These are phyloP conservation scores for Phycodurus eques DNA, from an alignment of 2,113 vertebrate species.

Conservation along the genomic window DNA sequence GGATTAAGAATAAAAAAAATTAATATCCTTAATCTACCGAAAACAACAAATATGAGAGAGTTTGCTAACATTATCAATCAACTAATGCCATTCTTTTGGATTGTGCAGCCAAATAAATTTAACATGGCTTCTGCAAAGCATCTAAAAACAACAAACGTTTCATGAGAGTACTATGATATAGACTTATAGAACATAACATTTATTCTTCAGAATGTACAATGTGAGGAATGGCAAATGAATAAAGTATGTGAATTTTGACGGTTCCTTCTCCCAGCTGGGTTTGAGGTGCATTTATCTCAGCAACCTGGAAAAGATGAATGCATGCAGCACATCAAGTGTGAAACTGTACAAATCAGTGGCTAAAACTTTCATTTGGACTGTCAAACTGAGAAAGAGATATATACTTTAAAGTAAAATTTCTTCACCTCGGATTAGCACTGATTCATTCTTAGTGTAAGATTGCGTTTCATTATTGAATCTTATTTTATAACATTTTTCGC, in stretches of 20 bases:
- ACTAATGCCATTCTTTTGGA: neutral
- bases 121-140: neutral
- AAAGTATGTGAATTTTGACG: no score
- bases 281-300: conserved; percentile 3
- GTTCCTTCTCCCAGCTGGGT: neutral
- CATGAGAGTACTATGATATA: no score
- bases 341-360: conserved; percentile 8
- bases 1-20: no score
- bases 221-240: no score
- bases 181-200: no score
- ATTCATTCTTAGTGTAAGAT: conserved; percentile 12
- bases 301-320: conserved; percentile 1
- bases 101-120: neutral
- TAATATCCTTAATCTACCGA: no score
- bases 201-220: no score
- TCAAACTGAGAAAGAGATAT: conserved; percentile 10
- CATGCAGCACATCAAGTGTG: neutral
- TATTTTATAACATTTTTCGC: neutral
- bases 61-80: neutral
- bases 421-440: conserved; percentile 28
- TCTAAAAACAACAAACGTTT: neutral
- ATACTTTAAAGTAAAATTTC: conserved; percentile 5
- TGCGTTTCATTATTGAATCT: neutral
- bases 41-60: no score
- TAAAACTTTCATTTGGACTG: conserved; percentile 6